Evolutionary conservation across 1,140 invertebrate genomes (phyloP).

Genomic region (Drosophila bocqueti): DNA sequence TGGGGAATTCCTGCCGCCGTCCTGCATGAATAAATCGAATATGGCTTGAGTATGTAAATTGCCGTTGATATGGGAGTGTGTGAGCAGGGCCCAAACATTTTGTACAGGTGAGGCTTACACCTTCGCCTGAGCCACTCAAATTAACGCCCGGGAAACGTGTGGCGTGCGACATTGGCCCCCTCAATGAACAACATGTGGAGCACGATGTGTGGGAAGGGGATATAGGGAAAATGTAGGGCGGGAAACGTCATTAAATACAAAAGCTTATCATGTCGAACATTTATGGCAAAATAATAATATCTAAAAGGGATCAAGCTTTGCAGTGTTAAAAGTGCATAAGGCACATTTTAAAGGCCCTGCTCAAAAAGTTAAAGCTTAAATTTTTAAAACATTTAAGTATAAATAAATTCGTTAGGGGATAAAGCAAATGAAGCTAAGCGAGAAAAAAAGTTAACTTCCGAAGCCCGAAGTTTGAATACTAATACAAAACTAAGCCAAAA

Average conservation of each 20-base stretch:
- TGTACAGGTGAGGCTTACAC: slow-evolving; percentile 11
- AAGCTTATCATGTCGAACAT: neutral
- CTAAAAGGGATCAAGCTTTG: neutral
- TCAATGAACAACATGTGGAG: slow-evolving; percentile 27
- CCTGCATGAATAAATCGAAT: slow-evolving; percentile 45
- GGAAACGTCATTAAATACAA: slow-evolving; percentile 5
- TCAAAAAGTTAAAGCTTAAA: neutral
- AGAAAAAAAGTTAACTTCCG: too few species aligned
- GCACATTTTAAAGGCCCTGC: neutral
- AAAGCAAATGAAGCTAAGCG: neutral
- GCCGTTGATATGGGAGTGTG: slow-evolving; percentile 17
- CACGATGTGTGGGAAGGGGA: slow-evolving; percentile 8
- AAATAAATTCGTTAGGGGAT: neutral
- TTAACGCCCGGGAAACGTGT: slow-evolving; percentile 54
- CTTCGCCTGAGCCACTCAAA: slow-evolving; percentile 53
- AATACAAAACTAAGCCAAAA: too few species aligned
- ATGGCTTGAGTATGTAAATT: slow-evolving; percentile 37
- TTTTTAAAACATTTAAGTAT: neutral
- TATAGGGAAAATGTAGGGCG: neutral
- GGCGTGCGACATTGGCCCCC: slow-evolving; percentile 55
- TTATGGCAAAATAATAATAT: neutral
- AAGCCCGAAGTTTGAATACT: too few species aligned
- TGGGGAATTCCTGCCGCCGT: slow-evolving; percentile 1
- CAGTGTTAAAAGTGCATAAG: too few species aligned
- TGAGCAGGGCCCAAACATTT: slow-evolving; percentile 9